Evolutionary conservation across 2,113 vertebrate genomes (phyloP).

Genomic region (Bucco capensis): DNA sequence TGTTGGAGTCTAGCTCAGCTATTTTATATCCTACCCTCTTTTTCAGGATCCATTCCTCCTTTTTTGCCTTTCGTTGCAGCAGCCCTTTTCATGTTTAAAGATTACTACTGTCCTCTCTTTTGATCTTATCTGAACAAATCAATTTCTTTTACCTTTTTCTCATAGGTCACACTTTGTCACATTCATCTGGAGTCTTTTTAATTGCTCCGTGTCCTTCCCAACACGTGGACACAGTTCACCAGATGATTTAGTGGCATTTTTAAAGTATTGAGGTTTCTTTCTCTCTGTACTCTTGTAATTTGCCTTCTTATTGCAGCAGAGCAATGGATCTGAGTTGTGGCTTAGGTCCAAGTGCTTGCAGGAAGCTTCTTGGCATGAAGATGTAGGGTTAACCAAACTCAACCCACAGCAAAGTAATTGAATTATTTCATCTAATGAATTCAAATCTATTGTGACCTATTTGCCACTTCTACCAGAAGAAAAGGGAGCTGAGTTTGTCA

Average conservation of each 20-base stretch:
- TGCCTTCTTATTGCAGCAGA: background rate
- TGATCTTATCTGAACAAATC: background rate
- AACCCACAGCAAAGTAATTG: background rate
- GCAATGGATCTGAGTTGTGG: background rate
- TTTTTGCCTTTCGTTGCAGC: background rate
- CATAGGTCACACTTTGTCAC: background rate
- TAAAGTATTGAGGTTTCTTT: background rate
- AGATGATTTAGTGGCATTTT: background rate
- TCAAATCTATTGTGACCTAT: slow-evolving; percentile 22
- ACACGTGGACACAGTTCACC: background rate
- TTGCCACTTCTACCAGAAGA: background rate
- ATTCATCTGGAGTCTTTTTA: background rate
- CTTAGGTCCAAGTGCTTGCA: background rate
- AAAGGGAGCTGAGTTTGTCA: background rate
- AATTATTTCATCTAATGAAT: slow-evolving; percentile 27
- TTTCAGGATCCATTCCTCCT: background rate
- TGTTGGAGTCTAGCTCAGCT: background rate
- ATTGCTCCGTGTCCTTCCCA: background rate
- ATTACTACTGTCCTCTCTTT: background rate
- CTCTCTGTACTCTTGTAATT: background rate
- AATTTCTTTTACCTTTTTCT: background rate
- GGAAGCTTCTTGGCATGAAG: background rate
- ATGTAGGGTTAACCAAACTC: slow-evolving; percentile 29
- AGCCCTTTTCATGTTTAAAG: background rate
- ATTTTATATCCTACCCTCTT: background rate